phyloP scores from a whole-genome alignment of 2,797 vertebrate species.

The Smutsia temminckii region DNA sequence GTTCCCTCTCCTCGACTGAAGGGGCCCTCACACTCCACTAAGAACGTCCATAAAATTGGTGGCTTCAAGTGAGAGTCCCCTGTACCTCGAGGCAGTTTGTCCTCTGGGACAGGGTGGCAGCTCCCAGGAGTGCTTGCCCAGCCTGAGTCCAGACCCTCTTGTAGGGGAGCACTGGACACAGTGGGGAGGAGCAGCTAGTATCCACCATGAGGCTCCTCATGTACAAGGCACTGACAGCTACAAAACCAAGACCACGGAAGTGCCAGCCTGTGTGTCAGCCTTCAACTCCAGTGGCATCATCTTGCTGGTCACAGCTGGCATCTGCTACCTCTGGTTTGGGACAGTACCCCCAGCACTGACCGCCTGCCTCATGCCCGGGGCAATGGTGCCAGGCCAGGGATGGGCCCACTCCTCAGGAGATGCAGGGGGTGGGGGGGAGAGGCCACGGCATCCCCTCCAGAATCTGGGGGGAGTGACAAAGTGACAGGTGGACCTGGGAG shows the following conservation, averaged over 20 bases:
- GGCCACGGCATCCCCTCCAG: background rate
- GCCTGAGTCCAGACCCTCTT: background rate
- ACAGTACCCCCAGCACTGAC: conserved; percentile 85
- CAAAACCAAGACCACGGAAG: conserved; percentile 90
- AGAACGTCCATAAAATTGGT: background rate
- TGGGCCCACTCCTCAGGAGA: background rate
- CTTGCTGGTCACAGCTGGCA: conserved; percentile 86
- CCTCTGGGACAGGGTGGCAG: background rate
- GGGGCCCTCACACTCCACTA: background rate
- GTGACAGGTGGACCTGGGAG: background rate
- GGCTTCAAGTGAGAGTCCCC: background rate
- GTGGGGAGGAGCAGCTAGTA: fast-evolving
- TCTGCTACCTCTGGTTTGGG: conserved; percentile 91
- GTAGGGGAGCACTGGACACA: background rate
- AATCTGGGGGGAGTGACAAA: background rate
- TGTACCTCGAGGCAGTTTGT: background rate
- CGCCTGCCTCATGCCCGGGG: fast-evolving
- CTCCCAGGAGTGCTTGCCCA: background rate
- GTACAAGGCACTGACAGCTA: conserved; percentile 85
- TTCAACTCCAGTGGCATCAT: conserved; percentile 92
- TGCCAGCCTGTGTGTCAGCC: conserved; percentile 87
- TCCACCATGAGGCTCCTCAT: conserved; percentile 88
- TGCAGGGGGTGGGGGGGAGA: background rate
- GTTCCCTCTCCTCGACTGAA: background rate
- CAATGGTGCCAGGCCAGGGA: background rate